A percentile compares a stretch with the other conserved stretches of the same genome.
Conservation (phyloP, 2,797 vertebrate genomes). For the Lutjanus argentimaculatus region DNA sequence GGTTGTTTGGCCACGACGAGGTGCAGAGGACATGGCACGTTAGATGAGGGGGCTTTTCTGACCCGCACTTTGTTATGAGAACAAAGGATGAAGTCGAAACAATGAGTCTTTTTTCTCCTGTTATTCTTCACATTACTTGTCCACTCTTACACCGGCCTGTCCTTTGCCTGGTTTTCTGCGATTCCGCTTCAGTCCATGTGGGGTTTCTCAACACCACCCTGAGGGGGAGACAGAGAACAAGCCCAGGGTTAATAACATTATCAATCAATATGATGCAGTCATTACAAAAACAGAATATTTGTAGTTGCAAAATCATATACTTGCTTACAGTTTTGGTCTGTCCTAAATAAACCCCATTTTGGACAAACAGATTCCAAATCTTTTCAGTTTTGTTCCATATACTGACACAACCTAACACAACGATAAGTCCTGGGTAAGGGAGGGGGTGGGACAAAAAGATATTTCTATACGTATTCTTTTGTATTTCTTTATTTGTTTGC, state of each 20-base stretch:
- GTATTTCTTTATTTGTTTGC: no score
- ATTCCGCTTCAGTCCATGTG: constrained; percentile 90
- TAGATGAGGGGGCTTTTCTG: constrained; percentile 64
- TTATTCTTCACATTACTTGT: constrained; percentile 47
- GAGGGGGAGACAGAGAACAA: constrained; percentile 29
- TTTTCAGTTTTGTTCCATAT: no score
- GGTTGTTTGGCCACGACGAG: constrained; percentile 75
- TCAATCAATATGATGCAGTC: neutral
- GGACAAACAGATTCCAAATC: no score
- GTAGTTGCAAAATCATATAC: neutral
- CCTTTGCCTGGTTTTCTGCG: constrained; percentile 38
- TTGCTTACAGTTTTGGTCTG: neutral
- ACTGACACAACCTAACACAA: no score
- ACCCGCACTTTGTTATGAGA: constrained; percentile 58
- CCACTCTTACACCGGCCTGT: constrained; percentile 37
- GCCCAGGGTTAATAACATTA: constrained; percentile 21
- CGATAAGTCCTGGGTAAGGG: no score
- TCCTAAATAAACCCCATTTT: no score
- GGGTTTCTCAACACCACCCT: constrained; percentile 93
- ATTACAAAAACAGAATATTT: neutral
- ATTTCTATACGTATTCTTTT: no score
- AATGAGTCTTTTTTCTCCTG: constrained; percentile 61
- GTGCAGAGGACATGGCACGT: constrained; percentile 79
- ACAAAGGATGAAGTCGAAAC: constrained; percentile 65
- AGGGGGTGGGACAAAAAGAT: no score